These are phyloP conservation scores for Stichodactyla helianthus DNA, from an alignment of 64 coral and sea anemone genomes.

Conservation along the genomic window DNA sequence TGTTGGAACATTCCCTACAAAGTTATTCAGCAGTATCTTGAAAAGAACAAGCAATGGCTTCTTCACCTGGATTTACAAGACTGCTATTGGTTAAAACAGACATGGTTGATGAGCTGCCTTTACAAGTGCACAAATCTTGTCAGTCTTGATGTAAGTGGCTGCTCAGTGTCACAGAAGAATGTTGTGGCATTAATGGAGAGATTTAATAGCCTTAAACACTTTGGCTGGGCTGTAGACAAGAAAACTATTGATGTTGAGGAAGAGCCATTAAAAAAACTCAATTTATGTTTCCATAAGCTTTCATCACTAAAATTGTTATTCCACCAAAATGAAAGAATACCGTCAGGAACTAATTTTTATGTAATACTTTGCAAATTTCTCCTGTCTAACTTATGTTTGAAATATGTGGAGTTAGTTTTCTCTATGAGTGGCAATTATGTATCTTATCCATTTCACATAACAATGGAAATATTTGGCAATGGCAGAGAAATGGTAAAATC, in stretches of 20 bases:
- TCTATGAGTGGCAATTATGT: background rate
- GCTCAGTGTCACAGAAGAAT: background rate
- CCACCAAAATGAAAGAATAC: background rate
- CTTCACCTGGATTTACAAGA: background rate
- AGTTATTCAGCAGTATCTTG: background rate
- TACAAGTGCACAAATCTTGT: conserved; percentile 1
- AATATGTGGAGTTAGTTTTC: background rate
- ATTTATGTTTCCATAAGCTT: background rate
- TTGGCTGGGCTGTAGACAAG: background rate
- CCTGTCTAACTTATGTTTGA: background rate
- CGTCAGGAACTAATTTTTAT: background rate
- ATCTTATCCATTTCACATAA: background rate
- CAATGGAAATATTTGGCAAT: background rate
- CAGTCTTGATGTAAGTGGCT: conserved; percentile 6
- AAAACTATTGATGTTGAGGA: background rate
- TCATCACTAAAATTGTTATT: background rate
- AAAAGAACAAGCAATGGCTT: background rate
- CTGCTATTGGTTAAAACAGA: conserved; percentile 1
- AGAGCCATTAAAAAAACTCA: background rate
- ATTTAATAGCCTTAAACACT: background rate
- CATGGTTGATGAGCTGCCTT: background rate
- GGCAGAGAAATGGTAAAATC: background rate
- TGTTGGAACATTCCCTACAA: background rate
- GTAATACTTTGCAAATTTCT: background rate
- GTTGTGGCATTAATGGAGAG: background rate